Evolutionary conservation across 1,140 invertebrate genomes (phyloP).

Genomic region (Holcopasites calliopsidis): DNA sequence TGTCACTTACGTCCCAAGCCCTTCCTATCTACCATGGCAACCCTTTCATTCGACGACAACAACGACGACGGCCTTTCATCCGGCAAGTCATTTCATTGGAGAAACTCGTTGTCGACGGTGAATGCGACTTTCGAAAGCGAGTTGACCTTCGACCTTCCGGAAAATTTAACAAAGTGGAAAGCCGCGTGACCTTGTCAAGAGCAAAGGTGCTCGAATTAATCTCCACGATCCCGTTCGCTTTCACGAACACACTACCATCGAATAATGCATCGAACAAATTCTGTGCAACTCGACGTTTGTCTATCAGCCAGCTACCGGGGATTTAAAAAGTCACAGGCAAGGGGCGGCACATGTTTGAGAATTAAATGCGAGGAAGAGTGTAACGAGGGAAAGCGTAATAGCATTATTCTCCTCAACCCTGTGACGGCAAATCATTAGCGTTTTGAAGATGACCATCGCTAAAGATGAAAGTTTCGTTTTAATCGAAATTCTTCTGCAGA

Average conservation of each 20-base stretch:
- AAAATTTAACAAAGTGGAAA: conserved; percentile 40
- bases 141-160: conserved; percentile 55
- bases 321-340: too few relatives aligned
- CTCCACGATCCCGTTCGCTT: conserved; percentile 33
- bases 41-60: conserved; percentile 64
- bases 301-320: background rate
- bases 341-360: background rate
- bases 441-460: conserved; percentile 35
- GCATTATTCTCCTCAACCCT: too few relatives aligned
- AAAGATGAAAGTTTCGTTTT: background rate
- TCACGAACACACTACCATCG: background rate
- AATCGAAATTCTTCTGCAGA: background rate
- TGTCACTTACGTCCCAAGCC: conserved; percentile 73
- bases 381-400: background rate
- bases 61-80: conserved; percentile 51
- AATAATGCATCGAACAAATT: conserved; percentile 34
- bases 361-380: conserved; percentile 3
- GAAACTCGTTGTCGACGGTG: conserved; percentile 41
- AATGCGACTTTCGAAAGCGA: conserved; percentile 37
- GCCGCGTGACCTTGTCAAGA: conserved; percentile 1
- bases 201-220: conserved; percentile 26
- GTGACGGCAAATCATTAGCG: too few relatives aligned
- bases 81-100: conserved; percentile 53
- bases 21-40: conserved; percentile 51
- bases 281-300: too few relatives aligned